phyloP scores from a whole-genome alignment of 2,888 invertebrate species.

The Drosophila maculinotata region DNA sequence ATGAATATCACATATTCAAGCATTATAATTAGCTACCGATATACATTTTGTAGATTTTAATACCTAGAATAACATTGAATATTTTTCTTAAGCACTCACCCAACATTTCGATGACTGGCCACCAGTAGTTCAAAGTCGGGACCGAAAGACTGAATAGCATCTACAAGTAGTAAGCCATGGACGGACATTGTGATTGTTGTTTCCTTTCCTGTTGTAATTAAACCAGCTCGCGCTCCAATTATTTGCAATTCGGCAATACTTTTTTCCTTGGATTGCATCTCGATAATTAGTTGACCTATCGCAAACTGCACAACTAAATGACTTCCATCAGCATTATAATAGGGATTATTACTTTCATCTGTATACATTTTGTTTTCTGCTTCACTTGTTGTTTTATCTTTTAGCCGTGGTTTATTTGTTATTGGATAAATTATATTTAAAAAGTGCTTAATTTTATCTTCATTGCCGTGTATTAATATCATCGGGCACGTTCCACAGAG shows the following conservation, averaged over 20 bases:
- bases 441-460: slow-evolving; percentile 92
- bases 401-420: slow-evolving; percentile 46
- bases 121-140: slow-evolving; percentile 97
- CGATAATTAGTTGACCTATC: slow-evolving; percentile 94
- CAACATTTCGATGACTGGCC: slow-evolving; percentile 97
- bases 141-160: slow-evolving; percentile 97
- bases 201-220: slow-evolving; percentile 91
- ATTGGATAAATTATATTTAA: slow-evolving; percentile 86
- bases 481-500: slow-evolving; percentile 94
- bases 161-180: slow-evolving; percentile 95
- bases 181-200: slow-evolving; percentile 93
- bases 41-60: too few species aligned
- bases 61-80: too few species aligned
- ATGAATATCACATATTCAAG: too few species aligned
- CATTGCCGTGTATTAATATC: slow-evolving; percentile 95
- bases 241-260: slow-evolving; percentile 97
- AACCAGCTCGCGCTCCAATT: slow-evolving; percentile 92
- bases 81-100: slow-evolving; percentile 86
- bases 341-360: slow-evolving; percentile 40
- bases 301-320: slow-evolving; percentile 93
- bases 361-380: slow-evolving; percentile 28
- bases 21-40: too few species aligned
- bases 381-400: slow-evolving; percentile 27
- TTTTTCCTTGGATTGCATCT: slow-evolving; percentile 93
- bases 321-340: slow-evolving; percentile 85